A percentile compares a stretch with the other conserved stretches of the same genome.
Conservation (phyloP, 1,140 invertebrate genomes). For the Campoletis sonorensis region DNA sequence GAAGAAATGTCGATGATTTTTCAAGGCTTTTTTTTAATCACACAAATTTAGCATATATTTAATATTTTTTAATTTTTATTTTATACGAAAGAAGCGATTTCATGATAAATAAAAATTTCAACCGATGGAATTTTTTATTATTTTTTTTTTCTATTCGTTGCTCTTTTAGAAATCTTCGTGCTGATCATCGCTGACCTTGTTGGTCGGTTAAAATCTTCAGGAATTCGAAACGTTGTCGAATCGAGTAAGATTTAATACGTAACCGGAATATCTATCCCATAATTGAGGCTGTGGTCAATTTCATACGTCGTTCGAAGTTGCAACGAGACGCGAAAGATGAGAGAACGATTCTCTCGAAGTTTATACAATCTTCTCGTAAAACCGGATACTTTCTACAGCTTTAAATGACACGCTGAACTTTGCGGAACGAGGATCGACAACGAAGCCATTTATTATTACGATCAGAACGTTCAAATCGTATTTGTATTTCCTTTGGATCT, state of each 20-base stretch:
- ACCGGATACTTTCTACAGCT: slow-evolving; percentile 51
- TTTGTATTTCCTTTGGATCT: background rate
- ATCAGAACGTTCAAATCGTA: slow-evolving; percentile 38
- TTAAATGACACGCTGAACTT: slow-evolving; percentile 53
- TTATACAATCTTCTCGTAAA: slow-evolving; percentile 26
- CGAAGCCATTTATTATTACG: slow-evolving; percentile 36
- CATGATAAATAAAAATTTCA: background rate
- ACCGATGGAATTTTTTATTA: too few species aligned
- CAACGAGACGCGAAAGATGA: slow-evolving; percentile 2
- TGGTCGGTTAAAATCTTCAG: background rate
- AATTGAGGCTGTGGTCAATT: background rate
- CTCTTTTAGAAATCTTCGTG: background rate
- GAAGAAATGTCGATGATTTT: too few species aligned
- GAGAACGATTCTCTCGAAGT: slow-evolving; percentile 35
- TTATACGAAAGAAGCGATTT: too few species aligned
- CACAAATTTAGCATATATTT: too few species aligned
- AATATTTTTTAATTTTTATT: too few species aligned
- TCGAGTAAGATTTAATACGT: background rate
- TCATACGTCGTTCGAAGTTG: background rate
- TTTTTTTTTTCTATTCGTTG: background rate
- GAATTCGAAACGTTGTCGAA: background rate
- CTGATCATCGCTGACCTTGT: slow-evolving; percentile 10
- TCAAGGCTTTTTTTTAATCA: too few species aligned
- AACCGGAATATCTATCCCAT: background rate
- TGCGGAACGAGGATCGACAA: slow-evolving; percentile 37